A percentile compares a stretch with the other conserved stretches of the same genome.
phyloP scores from a whole-genome alignment of 2,888 invertebrate genomes.

The Dynastes grantii region DNA sequence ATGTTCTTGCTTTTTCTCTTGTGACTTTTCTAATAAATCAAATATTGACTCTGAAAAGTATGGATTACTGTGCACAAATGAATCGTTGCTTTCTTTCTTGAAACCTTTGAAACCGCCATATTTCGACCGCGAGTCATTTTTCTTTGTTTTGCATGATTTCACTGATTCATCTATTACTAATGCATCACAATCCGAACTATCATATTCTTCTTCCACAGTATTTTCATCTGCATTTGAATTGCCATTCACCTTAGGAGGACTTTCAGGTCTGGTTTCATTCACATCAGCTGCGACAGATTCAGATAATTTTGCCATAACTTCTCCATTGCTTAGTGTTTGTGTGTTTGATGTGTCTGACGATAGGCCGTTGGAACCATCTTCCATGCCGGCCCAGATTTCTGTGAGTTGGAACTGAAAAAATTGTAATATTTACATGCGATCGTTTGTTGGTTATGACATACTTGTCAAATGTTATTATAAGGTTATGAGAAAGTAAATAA shows the following conservation, averaged over 20 bases:
- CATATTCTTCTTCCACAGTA: slow-evolving; percentile 60
- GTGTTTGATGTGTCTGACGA: slow-evolving; percentile 59
- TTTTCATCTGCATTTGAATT: slow-evolving; percentile 56
- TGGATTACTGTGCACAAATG: slow-evolving; percentile 65
- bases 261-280: slow-evolving; percentile 49
- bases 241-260: slow-evolving; percentile 64
- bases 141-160: slow-evolving; percentile 54
- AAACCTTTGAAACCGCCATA: slow-evolving; percentile 55
- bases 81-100: slow-evolving; percentile 49
- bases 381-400: slow-evolving; percentile 65
- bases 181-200: slow-evolving; percentile 69
- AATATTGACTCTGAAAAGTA: slow-evolving; percentile 68
- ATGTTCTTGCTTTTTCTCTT: slow-evolving; percentile 49
- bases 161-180: slow-evolving; percentile 67
- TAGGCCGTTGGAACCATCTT: slow-evolving; percentile 67
- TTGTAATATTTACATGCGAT: slow-evolving; percentile 41
- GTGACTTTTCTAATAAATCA: slow-evolving; percentile 63
- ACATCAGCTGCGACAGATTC: slow-evolving; percentile 54
- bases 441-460: slow-evolving; percentile 50
- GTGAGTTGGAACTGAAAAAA: slow-evolving; percentile 51
- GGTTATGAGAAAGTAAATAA: slow-evolving; percentile 50
- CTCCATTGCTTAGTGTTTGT: slow-evolving; percentile 64
- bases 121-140: slow-evolving; percentile 53
- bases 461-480: slow-evolving; percentile 49
- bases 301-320: slow-evolving; percentile 67